Base-by-base conservation (phyloP, 1,140 invertebrate genomes). In the Apis cerana region DNA sequence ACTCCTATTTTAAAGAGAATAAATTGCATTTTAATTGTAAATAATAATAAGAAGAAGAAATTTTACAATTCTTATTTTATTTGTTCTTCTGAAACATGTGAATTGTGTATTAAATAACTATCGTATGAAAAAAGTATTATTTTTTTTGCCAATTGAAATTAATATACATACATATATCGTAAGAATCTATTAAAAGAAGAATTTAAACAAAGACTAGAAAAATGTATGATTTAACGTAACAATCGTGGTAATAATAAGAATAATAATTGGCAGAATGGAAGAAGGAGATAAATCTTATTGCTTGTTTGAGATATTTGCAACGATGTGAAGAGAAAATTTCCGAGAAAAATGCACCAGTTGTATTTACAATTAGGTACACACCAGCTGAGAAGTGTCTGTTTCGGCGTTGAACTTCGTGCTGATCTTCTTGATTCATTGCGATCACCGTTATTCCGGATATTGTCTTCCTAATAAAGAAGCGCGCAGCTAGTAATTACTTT, bases 371-470 rank as follows among this genome's bases (percentile, higher is more conserved):
- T 62, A 72, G 23, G 23, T 33, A 56, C n/a, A 23, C 33, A 50
- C 33, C 33, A 23, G 12, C 27, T 10, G 19, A 61, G 52, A 21
- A 43, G 56, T 21, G 48, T 9, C 48, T n/a, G 61, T 67, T 48
- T n/a, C 70, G 50, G n/a, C 9, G 62, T 59, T 43, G 64, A 58
- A 59, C 17, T 74, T 75, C 21, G 15, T 23, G 43, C 43, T 17
- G 10, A 64, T 64, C 75, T 62, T 17, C 54, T 70, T 48, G 65
- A 62, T 78, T 70, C 75, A 77, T 62, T 21, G 62, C n/a, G 75
- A 58, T 58, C 62, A 70, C 80, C 80, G 80, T 82, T 82, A 82
- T 48, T 59, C 58, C 75, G 75, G 56, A 78, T 78, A 78, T 82
- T 78, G 67, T 82, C 67, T 78, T 64, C 33, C 67, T 62, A 61